Base-by-base conservation (phyloP, 1,140 invertebrate species). In the Brachionus angularis region DNA sequence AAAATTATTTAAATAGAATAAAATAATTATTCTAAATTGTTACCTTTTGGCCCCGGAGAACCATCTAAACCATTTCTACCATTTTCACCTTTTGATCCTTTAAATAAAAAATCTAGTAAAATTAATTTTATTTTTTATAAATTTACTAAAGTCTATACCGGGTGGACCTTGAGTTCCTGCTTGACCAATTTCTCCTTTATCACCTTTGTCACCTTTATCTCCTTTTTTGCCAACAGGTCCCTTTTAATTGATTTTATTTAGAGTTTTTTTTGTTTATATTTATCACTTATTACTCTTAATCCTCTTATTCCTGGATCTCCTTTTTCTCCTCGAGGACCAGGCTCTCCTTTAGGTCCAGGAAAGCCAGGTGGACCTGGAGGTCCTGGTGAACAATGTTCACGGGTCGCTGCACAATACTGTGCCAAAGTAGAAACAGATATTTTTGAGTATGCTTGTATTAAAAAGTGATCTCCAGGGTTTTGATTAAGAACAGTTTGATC, bases 361-460 rank as follows among this genome's bases (percentile, higher is more conserved):
- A 70, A 50, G 27, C 67, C 67, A 18, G 67, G 67, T 8, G 46
- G 46, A 12, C 67, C 67, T 16, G 64, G 64, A 4, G 31, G 46
- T 0, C 64, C 64, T 36, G 46, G 34, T 10, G 64, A 46, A 67
- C 62, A 67, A 14, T 67, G 47, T 21, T 67, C 62, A 47, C 47
- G 46, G 23, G 47, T 67, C 25, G 62, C 62, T 21, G 62, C 29
- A 16, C 62, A 67, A 47, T 67, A 67, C 23, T 67, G 42, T 5
- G 62, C 42, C 39, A 67, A 29, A 33, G 62, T 67, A 10, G 62
- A 67, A 46, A 50, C 62, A 12, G 62, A 67, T 44, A 67, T 46
- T 47, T 67, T 67, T 5, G 62, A 47, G 29, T 67, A 67, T 33
- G 62, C 62, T n/a, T 67, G 62, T 12, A 67, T 67, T 31, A 47